Evolutionary conservation across 2,113 vertebrate genomes (phyloP).

Genomic region (Hydrolagus affinis): DNA sequence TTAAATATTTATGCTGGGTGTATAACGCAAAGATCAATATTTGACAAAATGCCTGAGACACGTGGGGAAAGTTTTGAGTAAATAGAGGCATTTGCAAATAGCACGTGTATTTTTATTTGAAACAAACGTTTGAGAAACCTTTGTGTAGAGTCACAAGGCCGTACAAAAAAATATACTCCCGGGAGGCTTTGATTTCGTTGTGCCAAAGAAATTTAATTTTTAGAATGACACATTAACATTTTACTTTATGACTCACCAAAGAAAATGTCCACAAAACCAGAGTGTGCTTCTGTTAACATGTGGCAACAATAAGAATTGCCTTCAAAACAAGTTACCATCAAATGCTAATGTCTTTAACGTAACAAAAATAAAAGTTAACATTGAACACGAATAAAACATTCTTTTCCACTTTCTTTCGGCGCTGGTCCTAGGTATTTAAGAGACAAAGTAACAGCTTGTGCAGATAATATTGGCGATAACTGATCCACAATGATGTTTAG

Average conservation of each 20-base stretch:
- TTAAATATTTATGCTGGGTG: no score
- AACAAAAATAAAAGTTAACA: slow-evolving; percentile 18
- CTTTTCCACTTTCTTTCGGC: not conserved
- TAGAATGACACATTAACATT: not conserved
- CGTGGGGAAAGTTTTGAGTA: not conserved
- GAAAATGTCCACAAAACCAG: not conserved
- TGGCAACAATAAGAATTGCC: not conserved
- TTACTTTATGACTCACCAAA: not conserved
- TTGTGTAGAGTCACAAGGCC: no score
- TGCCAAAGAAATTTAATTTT: slow-evolving; percentile 19
- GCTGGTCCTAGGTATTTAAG: not conserved
- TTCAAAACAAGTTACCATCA: not conserved
- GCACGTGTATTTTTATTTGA: no score
- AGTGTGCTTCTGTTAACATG: not conserved
- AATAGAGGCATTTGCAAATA: not conserved
- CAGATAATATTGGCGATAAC: not conserved
- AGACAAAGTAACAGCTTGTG: not conserved
- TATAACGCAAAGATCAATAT: no score
- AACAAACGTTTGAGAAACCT: no score
- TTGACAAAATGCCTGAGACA: no score
- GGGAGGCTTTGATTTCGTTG: not conserved
- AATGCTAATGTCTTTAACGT: not conserved
- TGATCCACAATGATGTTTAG: not conserved
- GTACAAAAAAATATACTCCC: not conserved
- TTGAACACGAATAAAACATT: slow-evolving; percentile 9